A percentile compares a stretch with the other conserved stretches of the same genome.
phyloP scores from a whole-genome alignment of 2,888 invertebrate species.

The Lysandra coridon region DNA sequence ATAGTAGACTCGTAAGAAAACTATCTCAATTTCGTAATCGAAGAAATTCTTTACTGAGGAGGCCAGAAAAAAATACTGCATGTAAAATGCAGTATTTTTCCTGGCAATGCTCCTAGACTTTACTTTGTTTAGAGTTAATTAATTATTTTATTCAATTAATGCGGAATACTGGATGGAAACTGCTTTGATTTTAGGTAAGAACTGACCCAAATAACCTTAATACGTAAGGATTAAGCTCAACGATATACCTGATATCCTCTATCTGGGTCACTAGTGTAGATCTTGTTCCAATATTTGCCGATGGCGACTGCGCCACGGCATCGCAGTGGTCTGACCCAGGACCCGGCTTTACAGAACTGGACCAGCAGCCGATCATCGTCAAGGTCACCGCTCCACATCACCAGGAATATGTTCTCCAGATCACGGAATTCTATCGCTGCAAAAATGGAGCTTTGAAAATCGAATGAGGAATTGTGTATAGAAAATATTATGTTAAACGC shows the following conservation, averaged over 20 bases:
- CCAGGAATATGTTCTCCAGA: slow-evolving; percentile 84
- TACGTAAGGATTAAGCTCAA: not conserved
- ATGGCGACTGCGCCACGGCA: slow-evolving; percentile 86
- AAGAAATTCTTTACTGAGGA: too few relatives aligned
- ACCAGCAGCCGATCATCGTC: slow-evolving; percentile 87
- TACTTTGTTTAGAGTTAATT: too few relatives aligned
- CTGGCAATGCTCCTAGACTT: too few relatives aligned
- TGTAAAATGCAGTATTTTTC: too few relatives aligned
- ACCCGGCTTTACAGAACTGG: slow-evolving; percentile 79
- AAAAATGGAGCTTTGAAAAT: slow-evolving; percentile 26
- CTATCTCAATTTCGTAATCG: too few relatives aligned
- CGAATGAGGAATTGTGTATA: too few relatives aligned
- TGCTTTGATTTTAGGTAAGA: not conserved
- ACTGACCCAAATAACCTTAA: not conserved
- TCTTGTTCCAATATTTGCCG: slow-evolving; percentile 82
- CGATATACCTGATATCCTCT: slow-evolving; percentile 79
- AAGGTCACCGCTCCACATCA: slow-evolving; percentile 91
- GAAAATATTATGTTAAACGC: too few relatives aligned
- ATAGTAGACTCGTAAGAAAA: too few relatives aligned
- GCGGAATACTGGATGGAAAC: not conserved
- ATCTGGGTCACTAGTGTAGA: slow-evolving; percentile 86
- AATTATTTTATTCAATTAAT: too few relatives aligned
- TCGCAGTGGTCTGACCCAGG: slow-evolving; percentile 76
- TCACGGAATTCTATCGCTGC: slow-evolving; percentile 86
- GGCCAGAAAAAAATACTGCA: too few relatives aligned